Percentiles rank a stretch among this genome's conserved stretches.
These are phyloP conservation scores for Glossosoma conforme DNA, from an alignment of 1,140 invertebrate species.

Conservation along the genomic window DNA sequence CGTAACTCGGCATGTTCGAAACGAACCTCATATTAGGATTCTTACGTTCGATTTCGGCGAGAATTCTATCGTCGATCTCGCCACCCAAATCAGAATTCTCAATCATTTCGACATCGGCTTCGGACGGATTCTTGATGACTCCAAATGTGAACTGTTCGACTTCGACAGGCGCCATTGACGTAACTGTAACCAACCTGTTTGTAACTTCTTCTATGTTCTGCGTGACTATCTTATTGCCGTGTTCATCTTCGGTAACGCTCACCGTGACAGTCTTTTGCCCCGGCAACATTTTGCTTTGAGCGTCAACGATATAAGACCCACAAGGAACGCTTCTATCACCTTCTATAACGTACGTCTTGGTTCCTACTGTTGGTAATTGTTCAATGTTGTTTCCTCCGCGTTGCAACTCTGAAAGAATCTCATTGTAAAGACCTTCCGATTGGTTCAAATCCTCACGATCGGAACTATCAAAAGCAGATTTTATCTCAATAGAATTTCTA, in stretches of 20 bases:
- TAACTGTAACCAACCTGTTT: constrained; percentile 40
- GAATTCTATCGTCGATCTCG: constrained; percentile 42
- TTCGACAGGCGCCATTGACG: constrained; percentile 43
- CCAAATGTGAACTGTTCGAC: constrained; percentile 47
- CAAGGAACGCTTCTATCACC: constrained; percentile 6
- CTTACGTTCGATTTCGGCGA: constrained; percentile 44
- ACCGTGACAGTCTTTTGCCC: constrained; percentile 48
- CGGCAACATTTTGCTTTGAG: constrained; percentile 32
- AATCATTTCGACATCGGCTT: constrained; percentile 39
- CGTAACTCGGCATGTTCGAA: constrained; percentile 41
- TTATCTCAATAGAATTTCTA: constrained; percentile 50
- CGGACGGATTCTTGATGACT: constrained; percentile 39
- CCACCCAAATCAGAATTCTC: constrained; percentile 42
- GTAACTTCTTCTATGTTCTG: constrained; percentile 47
- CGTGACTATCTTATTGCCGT: constrained; percentile 48
- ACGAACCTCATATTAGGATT: constrained; percentile 48
- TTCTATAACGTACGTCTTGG: constrained; percentile 23
- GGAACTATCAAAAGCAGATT: constrained; percentile 32
- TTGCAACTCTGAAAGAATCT: constrained; percentile 26
- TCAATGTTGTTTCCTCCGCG: constrained; percentile 3
- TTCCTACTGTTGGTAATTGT: constrained; percentile 8
- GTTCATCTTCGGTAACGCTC: constrained; percentile 47
- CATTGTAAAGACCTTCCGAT: constrained; percentile 21
- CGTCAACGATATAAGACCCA: constrained; percentile 14
- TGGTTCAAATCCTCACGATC: constrained; percentile 5